Evolutionary conservation across 2,797 vertebrate genomes (phyloP).

Genomic region (Chelon labrosus): DNA sequence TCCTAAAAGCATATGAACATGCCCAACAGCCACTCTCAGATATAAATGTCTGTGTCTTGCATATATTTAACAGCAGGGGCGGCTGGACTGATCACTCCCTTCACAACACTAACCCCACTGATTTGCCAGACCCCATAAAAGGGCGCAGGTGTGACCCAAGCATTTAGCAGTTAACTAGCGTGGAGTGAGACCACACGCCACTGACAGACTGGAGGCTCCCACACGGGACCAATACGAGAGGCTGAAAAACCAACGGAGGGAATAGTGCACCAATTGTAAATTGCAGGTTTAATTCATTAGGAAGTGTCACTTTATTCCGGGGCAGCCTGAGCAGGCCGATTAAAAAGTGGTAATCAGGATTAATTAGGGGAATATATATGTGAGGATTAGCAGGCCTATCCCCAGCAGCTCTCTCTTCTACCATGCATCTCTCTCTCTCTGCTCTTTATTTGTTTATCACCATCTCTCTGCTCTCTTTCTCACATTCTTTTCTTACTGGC

Average conservation of each 20-base stretch:
- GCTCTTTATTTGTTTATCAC: constrained; percentile 37
- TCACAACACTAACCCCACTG: constrained; percentile 65
- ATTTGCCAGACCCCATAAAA: constrained; percentile 79
- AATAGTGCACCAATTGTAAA: constrained; percentile 74
- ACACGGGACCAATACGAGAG: constrained; percentile 58
- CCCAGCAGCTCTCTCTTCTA: constrained; percentile 52
- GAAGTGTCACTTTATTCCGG: constrained; percentile 85
- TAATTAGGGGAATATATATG: constrained; percentile 86
- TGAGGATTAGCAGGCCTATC: constrained; percentile 83
- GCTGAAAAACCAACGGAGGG: constrained; percentile 37
- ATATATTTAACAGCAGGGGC: constrained; percentile 43
- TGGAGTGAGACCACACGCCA: constrained; percentile 80
- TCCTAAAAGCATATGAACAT: neutral
- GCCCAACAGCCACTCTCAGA: constrained; percentile 4
- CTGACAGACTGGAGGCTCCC: constrained; percentile 70
- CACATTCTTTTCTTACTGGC: constrained; percentile 39
- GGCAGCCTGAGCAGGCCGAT: constrained; percentile 78
- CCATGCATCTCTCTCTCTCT: constrained; percentile 49
- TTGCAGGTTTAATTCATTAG: constrained; percentile 84
- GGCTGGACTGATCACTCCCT: constrained; percentile 54
- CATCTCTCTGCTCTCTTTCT: constrained; percentile 38
- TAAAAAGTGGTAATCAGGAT: constrained; percentile 87
- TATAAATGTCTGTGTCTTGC: constrained; percentile 33
- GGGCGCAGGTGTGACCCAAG: constrained; percentile 80
- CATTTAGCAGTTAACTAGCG: constrained; percentile 78